Evolutionary conservation across 2,888 invertebrate species (phyloP).

Genomic region (Hirtodrosophila histrioides): DNA sequence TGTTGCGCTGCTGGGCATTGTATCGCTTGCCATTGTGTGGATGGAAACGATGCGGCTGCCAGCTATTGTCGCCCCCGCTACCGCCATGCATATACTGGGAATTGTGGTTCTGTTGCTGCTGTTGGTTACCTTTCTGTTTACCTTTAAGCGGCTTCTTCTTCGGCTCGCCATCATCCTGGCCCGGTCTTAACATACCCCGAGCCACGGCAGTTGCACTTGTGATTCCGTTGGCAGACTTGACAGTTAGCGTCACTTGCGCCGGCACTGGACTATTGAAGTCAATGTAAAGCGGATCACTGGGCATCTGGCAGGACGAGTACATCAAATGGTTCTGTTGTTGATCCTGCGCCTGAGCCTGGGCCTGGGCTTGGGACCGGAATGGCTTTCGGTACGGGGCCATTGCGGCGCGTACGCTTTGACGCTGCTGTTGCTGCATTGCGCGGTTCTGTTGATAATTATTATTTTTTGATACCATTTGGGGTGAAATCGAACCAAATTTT

Average conservation of each 20-base stretch:
- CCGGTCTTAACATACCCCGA: neutral
- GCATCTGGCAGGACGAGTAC: slow-evolving; percentile 83
- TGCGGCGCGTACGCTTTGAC: slow-evolving; percentile 51
- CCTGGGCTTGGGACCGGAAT: slow-evolving; percentile 43
- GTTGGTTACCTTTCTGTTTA: slow-evolving; percentile 54
- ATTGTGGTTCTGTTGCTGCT: slow-evolving; percentile 25
- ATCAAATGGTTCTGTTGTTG: slow-evolving; percentile 70
- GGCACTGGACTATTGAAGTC: slow-evolving; percentile 83
- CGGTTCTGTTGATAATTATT: slow-evolving; percentile 67
- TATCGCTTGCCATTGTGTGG: slow-evolving; percentile 45
- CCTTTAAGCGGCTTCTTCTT: slow-evolving; percentile 62
- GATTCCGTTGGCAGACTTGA: neutral
- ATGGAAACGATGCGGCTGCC: slow-evolving; percentile 40
- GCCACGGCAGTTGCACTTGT: no score
- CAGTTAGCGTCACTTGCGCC: slow-evolving; percentile 29
- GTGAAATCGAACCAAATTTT: slow-evolving; percentile 1
- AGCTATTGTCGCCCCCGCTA: slow-evolving; percentile 33
- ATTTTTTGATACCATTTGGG: slow-evolving; percentile 64
- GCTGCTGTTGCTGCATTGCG: slow-evolving; percentile 58
- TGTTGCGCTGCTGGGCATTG: slow-evolving; percentile 48
- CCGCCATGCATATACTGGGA: slow-evolving; percentile 40
- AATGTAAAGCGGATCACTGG: slow-evolving; percentile 84
- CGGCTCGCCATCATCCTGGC: slow-evolving; percentile 10
- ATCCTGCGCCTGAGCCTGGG: slow-evolving; percentile 9
- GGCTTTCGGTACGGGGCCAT: slow-evolving; percentile 74